phyloP scores from a whole-genome alignment of 2,113 vertebrate species.

The Anseranas semipalmata region DNA sequence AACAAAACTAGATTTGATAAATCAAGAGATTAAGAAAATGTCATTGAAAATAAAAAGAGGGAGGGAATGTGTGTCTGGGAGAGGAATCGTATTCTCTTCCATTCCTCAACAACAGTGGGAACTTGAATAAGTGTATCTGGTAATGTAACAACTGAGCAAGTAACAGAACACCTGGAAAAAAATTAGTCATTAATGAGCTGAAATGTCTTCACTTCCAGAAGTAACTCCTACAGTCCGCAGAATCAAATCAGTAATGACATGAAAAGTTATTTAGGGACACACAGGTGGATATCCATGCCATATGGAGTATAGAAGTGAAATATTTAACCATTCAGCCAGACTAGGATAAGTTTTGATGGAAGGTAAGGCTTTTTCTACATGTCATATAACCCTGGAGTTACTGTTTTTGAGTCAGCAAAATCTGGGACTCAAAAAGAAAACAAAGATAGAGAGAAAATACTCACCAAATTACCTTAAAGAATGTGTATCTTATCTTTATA shows the following conservation, averaged over 20 bases:
- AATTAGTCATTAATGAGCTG: background rate
- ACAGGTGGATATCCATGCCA: background rate
- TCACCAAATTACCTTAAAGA: background rate
- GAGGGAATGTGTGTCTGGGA: background rate
- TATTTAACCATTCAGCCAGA: background rate
- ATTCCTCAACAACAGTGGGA: background rate
- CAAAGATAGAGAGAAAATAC: background rate
- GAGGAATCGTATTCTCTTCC: background rate
- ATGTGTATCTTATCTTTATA: background rate
- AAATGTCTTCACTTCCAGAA: background rate
- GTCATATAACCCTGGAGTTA: background rate
- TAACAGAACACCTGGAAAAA: background rate
- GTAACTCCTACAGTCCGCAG: background rate
- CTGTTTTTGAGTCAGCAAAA: background rate
- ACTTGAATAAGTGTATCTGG: background rate
- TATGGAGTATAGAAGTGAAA: background rate
- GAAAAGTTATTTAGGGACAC: background rate
- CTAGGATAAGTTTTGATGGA: background rate
- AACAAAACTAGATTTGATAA: background rate
- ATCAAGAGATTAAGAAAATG: background rate
- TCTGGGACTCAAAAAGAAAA: background rate
- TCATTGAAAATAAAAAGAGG: background rate
- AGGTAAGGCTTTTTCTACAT: background rate
- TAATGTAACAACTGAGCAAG: background rate
- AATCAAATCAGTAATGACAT: background rate